Percentiles rank a stretch among this genome's conserved stretches.
Conservation (phyloP, 2,797 vertebrate species). For the Leuciscus waleckii region DNA sequence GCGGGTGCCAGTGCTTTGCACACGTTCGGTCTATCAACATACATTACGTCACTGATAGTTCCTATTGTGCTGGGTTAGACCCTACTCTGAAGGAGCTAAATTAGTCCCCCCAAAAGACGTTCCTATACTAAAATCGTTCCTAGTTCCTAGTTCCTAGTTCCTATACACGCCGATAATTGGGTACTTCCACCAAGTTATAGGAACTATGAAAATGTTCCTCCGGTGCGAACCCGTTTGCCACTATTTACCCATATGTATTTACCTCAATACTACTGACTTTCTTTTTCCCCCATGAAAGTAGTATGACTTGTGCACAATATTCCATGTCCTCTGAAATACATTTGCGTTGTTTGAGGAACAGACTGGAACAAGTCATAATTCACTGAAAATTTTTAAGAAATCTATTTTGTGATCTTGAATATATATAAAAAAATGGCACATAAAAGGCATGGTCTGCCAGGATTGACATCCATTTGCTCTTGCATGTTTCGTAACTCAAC, state of each 20-base stretch:
- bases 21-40: background rate
- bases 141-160: background rate
- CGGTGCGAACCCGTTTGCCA: background rate
- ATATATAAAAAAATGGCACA: background rate
- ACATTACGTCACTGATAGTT: background rate
- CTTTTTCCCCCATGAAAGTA: background rate
- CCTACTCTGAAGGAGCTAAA: background rate
- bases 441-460: background rate
- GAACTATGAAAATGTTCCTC: background rate
- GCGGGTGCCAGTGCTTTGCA: background rate
- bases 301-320: background rate
- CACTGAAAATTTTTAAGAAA: background rate
- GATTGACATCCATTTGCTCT: background rate
- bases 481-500: background rate
- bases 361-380: background rate
- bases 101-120: background rate
- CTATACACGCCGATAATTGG: background rate
- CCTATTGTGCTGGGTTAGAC: background rate
- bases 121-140: background rate
- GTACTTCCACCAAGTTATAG: background rate
- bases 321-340: background rate
- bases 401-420: background rate
- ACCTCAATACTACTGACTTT: background rate
- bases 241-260: background rate
- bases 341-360: background rate